A percentile compares a stretch with the other conserved stretches of the same genome.
phyloP scores from a whole-genome alignment of 2,888 invertebrate species.

The Phyto melanocephala region DNA sequence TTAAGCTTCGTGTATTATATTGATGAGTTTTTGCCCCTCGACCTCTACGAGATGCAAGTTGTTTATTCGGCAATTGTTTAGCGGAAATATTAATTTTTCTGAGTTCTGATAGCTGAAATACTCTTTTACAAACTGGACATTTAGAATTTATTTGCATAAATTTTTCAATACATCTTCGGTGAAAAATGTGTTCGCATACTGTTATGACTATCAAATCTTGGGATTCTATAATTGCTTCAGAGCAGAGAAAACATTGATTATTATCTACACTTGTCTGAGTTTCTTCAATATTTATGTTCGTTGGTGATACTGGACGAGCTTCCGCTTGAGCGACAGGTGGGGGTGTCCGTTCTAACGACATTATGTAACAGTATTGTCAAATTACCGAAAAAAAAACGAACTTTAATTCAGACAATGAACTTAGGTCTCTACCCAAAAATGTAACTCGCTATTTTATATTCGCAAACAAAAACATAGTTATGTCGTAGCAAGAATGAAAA shows the following conservation, averaged over 20 bases:
- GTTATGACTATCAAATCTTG: background rate
- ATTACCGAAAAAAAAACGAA: no score
- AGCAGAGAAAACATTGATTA: background rate
- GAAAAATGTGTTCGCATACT: background rate
- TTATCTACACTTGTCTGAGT: background rate
- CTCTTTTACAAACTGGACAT: background rate
- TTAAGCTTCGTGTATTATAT: background rate
- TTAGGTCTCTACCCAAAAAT: no score
- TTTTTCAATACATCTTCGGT: background rate
- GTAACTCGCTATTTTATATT: no score
- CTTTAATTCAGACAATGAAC: no score
- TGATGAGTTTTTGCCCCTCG: background rate
- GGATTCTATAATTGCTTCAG: background rate
- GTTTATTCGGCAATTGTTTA: background rate
- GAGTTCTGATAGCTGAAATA: background rate
- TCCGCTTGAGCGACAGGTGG: background rate
- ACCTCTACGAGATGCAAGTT: background rate
- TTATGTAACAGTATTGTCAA: no score
- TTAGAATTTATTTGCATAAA: background rate
- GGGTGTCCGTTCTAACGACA: background rate
- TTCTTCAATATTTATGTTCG: no score
- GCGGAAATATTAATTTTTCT: no score
- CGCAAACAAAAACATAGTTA: no score
- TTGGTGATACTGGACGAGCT: background rate
- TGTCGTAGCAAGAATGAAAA: no score